Percentiles rank a stretch among this genome's conserved stretches.
phyloP scores from a whole-genome alignment of 53 echinoderm and acorn worm species.

The Henricia sp. region DNA sequence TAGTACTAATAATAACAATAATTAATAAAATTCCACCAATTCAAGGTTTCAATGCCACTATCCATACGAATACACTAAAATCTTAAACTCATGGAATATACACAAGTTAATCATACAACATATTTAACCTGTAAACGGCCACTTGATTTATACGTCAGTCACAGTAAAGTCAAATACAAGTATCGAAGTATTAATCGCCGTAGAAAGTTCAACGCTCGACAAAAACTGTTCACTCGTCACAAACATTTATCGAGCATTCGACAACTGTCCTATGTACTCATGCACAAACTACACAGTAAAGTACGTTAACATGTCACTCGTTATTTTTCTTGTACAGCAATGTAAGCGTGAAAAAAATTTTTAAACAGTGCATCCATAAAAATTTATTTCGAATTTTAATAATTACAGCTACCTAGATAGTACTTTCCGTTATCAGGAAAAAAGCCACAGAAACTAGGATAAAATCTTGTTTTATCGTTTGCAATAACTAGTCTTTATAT shows the following conservation, averaged over 20 bases:
- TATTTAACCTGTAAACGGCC: slow-evolving; percentile 24
- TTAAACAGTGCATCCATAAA: slow-evolving; percentile 47
- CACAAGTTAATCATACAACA: slow-evolving; percentile 20
- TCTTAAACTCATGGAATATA: slow-evolving; percentile 15
- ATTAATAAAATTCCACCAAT: no score
- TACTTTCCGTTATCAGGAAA: slow-evolving; percentile 29
- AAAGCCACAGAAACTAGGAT: slow-evolving; percentile 33
- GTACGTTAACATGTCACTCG: slow-evolving; percentile 35
- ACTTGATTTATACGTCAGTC: slow-evolving; percentile 35
- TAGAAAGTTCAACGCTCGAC: slow-evolving; percentile 42
- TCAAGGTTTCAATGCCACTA: background rate
- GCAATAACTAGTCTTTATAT: slow-evolving; percentile 51
- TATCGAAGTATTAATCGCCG: slow-evolving; percentile 46
- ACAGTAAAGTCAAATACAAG: slow-evolving; percentile 43
- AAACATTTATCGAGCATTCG: slow-evolving; percentile 45
- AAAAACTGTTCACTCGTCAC: no score
- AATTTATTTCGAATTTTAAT: slow-evolving; percentile 45
- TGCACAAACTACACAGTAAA: slow-evolving; percentile 34
- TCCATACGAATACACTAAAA: slow-evolving; percentile 3
- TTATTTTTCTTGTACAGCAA: slow-evolving; percentile 28
- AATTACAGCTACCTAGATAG: slow-evolving; percentile 37
- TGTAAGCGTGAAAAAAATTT: slow-evolving; percentile 38
- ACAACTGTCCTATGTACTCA: slow-evolving; percentile 8
- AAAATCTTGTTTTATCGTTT: slow-evolving; percentile 36
- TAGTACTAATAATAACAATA: no score